Percentiles rank a stretch among this genome's conserved stretches.
These are phyloP conservation scores for Lamprotornis superbus DNA, from an alignment of 2,113 vertebrate genomes.

Conservation along the genomic window DNA sequence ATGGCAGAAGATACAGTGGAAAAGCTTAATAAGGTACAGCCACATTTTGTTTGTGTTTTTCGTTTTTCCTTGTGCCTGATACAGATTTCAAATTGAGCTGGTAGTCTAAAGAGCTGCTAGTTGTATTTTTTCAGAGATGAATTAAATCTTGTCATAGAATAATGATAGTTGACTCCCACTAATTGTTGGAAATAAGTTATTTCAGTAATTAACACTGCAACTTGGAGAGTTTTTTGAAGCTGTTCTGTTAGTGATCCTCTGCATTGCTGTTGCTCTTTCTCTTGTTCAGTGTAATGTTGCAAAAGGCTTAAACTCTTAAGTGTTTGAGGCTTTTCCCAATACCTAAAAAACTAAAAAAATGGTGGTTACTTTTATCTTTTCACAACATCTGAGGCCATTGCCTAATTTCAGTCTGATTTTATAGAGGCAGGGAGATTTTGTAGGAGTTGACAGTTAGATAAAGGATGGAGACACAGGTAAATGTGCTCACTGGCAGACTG, in stretches of 20 bases:
- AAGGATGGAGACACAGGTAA: background rate
- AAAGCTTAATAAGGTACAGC: conserved; percentile 50
- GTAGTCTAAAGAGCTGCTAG: background rate
- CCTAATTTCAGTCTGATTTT: background rate
- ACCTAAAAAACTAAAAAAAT: background rate
- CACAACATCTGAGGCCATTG: background rate
- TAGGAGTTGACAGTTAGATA: background rate
- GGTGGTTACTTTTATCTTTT: background rate
- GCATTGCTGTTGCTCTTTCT: background rate
- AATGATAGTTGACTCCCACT: background rate
- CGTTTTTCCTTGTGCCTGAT: background rate
- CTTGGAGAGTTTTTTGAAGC: background rate
- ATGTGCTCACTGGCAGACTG: background rate
- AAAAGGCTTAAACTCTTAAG: background rate
- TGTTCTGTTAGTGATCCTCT: background rate
- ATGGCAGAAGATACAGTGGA: background rate
- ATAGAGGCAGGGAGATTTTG: background rate
- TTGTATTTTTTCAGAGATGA: background rate
- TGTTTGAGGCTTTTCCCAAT: background rate
- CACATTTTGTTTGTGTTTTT: background rate
- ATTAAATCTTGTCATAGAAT: background rate
- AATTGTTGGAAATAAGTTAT: background rate
- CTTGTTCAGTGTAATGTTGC: background rate
- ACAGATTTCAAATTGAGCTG: background rate
- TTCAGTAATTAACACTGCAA: background rate